These are phyloP conservation scores for Strix aluco DNA, from an alignment of 2,113 vertebrate genomes.

Conservation along the genomic window DNA sequence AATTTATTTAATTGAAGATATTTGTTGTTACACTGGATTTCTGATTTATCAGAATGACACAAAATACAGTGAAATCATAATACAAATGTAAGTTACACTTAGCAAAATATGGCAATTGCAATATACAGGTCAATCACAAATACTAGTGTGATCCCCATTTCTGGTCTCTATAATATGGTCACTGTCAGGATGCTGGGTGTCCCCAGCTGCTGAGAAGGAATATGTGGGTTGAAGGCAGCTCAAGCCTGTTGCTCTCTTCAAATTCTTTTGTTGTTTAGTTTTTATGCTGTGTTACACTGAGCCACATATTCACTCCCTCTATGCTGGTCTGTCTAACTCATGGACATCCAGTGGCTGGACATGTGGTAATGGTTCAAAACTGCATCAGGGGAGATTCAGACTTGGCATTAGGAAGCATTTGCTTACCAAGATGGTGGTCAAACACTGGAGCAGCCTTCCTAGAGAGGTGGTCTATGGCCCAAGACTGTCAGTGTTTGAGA, in stretches of 20 bases:
- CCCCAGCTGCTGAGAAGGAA: background rate
- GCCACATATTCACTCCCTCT: background rate
- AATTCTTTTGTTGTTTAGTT: background rate
- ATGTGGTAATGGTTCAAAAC: background rate
- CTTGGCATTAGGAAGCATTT: background rate
- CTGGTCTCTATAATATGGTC: fast-evolving
- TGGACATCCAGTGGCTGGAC: background rate
- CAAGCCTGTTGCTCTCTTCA: background rate
- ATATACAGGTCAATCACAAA: no score
- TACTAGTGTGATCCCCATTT: background rate
- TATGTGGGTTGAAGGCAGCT: background rate
- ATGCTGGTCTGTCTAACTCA: background rate
- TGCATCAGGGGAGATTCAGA: no score
- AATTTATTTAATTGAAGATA: background rate
- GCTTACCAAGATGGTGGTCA: background rate
- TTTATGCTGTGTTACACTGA: background rate
- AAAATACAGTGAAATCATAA: background rate
- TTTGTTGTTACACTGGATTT: background rate
- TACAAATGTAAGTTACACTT: background rate
- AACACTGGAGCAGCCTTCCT: no score
- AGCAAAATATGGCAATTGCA: background rate
- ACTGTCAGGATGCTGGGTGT: background rate
- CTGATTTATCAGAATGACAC: background rate
- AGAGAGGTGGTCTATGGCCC: background rate
- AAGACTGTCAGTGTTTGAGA: background rate